A percentile compares a stretch with the other conserved stretches of the same genome.
These are phyloP conservation scores for Chrysomela aeneicollis DNA, from an alignment of 2,888 invertebrate genomes.

Conservation along the genomic window DNA sequence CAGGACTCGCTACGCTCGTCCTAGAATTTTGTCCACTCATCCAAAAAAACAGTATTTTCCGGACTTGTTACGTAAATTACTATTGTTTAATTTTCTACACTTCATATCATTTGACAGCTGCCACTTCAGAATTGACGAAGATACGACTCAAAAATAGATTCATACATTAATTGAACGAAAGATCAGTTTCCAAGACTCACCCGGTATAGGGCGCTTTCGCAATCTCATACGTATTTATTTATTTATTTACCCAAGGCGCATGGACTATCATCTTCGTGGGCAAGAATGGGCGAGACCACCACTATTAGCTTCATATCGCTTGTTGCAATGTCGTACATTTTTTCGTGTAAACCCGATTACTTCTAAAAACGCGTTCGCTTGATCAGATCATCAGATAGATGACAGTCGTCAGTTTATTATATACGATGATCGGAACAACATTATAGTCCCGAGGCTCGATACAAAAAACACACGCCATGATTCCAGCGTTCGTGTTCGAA, in stretches of 20 bases:
- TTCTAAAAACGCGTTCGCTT: slow-evolving; percentile 28
- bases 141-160: too few relatives aligned
- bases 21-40: too few relatives aligned
- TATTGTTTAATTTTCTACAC: too few relatives aligned
- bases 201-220: background rate
- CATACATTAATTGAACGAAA: too few relatives aligned
- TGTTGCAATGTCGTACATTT: slow-evolving; percentile 25
- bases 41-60: too few relatives aligned
- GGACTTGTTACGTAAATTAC: too few relatives aligned
- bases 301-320: slow-evolving; percentile 27
- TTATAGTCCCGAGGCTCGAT: slow-evolving; percentile 13
- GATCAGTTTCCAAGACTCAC: too few relatives aligned
- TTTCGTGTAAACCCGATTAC: slow-evolving; percentile 25
- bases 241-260: slow-evolving; percentile 10
- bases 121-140: too few relatives aligned
- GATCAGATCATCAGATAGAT: slow-evolving; percentile 5
- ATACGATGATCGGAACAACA: slow-evolving; percentile 12
- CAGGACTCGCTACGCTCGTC: too few relatives aligned
- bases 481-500: slow-evolving; percentile 14
- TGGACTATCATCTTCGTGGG: slow-evolving; percentile 19
- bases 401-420: slow-evolving; percentile 22
- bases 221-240: background rate
- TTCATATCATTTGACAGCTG: too few relatives aligned
- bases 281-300: slow-evolving; percentile 17
- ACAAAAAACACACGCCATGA: slow-evolving; percentile 23